These are phyloP conservation scores for Lasioglossum malachurum DNA, from an alignment of 2,888 invertebrate species.

Conservation along the genomic window DNA sequence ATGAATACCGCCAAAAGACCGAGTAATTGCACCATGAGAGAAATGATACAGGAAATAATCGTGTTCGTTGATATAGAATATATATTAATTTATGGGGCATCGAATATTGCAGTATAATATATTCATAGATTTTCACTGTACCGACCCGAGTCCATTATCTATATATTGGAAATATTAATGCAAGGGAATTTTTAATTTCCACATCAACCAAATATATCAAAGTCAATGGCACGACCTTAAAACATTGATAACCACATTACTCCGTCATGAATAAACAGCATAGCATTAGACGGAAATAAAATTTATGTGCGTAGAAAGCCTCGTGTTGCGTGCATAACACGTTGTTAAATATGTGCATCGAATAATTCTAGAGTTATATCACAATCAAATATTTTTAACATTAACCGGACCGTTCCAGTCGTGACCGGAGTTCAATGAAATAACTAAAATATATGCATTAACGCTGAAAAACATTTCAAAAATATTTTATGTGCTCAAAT, in stretches of 20 bases:
- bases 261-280: conserved; percentile 40
- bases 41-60: not conserved
- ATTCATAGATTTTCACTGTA: not conserved
- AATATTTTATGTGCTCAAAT: not conserved
- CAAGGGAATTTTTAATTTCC: conserved; percentile 2
- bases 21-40: not conserved
- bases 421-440: not conserved
- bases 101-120: conserved; percentile 5
- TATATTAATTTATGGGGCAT: conserved; percentile 1
- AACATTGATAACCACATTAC: conserved; percentile 28
- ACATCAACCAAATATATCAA: not conserved
- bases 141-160: not conserved
- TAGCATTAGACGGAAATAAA: conserved; percentile 1
- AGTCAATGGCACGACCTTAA: conserved; percentile 38
- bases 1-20: not conserved
- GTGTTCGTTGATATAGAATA: not conserved
- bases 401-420: not conserved
- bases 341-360: not conserved
- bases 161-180: not conserved
- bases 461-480: not conserved
- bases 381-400: conserved; percentile 30
- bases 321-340: not conserved
- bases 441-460: not conserved
- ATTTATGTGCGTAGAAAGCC: not conserved
- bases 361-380: conserved; percentile 4